Conservation (phyloP, 2,113 vertebrate species). For the Myotis yumanensis region DNA sequence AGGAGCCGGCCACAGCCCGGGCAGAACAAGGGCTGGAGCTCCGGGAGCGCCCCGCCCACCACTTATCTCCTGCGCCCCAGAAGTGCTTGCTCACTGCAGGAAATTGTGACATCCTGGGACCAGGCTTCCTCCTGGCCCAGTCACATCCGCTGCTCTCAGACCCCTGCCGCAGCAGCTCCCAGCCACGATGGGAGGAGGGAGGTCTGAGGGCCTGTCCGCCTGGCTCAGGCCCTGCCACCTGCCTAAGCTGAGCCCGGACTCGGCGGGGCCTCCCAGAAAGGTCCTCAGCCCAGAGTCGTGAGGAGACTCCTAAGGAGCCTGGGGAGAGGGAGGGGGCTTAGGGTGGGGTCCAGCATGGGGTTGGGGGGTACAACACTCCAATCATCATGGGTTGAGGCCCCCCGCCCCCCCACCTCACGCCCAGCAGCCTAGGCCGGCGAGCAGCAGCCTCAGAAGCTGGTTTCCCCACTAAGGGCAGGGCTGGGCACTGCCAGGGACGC, state of each 20-base stretch:
- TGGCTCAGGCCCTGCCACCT: neutral
- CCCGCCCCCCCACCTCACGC: neutral
- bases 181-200: rapidly evolving
- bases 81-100: constrained; percentile 61
- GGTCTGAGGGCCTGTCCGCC: neutral
- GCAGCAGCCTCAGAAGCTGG: constrained; percentile 43
- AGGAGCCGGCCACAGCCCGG: neutral
- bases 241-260: neutral
- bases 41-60: neutral
- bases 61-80: constrained; percentile 5
- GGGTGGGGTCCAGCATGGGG: neutral
- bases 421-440: neutral
- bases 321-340: neutral
- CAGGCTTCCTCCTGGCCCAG: constrained; percentile 42
- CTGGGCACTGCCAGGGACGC: neutral
- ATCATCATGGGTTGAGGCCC: rapidly evolving
- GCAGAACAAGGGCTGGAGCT: neutral
- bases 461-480: constrained; percentile 63
- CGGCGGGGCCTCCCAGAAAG: neutral
- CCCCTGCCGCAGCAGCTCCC: neutral
- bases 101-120: constrained; percentile 74
- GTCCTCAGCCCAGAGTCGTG: neutral
- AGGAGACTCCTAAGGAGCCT: neutral
- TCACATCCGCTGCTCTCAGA: constrained; percentile 9
- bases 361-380: neutral